phyloP scores from a whole-genome alignment of 2,113 vertebrate genomes.

The Podarcis cretensis region DNA sequence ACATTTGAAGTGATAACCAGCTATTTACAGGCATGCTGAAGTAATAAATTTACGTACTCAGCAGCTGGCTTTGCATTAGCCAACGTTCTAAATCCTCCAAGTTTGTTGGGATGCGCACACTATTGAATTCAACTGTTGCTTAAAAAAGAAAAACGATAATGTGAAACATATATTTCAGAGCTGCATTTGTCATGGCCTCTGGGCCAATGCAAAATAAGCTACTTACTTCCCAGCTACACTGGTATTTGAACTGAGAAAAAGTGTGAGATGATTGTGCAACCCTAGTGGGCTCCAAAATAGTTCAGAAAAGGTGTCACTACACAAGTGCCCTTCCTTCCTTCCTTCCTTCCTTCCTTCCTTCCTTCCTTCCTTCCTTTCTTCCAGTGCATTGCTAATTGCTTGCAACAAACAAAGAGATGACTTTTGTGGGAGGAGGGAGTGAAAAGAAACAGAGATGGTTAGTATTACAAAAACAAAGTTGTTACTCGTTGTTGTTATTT shows the following conservation, averaged over 20 bases:
- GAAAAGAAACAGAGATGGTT: slow-evolving; percentile 6
- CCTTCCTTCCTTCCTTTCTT: not conserved
- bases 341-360: no score
- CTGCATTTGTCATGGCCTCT: not conserved
- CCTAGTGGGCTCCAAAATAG: slow-evolving; percentile 5
- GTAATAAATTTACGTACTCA: not conserved
- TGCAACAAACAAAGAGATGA: slow-evolving; percentile 2
- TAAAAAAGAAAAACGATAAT: not conserved
- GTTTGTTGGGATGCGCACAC: not conserved
- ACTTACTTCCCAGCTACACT: not conserved
- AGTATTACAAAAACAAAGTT: not conserved
- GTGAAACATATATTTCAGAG: not conserved
- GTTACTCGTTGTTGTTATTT: not conserved
- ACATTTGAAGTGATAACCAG: not conserved
- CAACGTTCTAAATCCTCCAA: not conserved
- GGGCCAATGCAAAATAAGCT: not conserved
- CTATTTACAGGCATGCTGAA: not conserved
- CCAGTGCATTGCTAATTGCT: slow-evolving; percentile 3
- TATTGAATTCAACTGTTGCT: not conserved
- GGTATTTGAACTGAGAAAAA: not conserved
- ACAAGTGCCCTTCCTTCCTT: not conserved
- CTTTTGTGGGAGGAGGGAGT: not conserved
- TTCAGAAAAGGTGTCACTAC: slow-evolving; percentile 12
- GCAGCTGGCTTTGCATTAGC: not conserved
- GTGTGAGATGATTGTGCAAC: not conserved